These are phyloP conservation scores for Muscicapa comitata DNA, from an alignment of 2,797 vertebrate species.

Conservation along the genomic window DNA sequence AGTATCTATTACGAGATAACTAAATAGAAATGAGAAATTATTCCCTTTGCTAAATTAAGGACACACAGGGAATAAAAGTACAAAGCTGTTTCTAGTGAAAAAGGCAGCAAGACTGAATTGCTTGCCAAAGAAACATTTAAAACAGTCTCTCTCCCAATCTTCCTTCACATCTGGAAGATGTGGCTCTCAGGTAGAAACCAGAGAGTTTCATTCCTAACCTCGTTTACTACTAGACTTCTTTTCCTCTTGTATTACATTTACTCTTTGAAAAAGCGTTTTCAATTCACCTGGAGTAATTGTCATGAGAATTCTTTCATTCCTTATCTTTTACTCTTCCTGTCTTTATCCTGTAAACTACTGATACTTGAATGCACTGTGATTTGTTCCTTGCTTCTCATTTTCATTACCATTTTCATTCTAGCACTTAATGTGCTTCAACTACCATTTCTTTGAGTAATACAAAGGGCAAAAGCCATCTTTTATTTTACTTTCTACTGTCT, in stretches of 20 bases:
- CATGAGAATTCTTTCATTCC: background rate
- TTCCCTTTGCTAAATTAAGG: background rate
- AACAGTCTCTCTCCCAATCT: background rate
- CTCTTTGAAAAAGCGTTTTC: background rate
- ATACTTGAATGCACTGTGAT: background rate
- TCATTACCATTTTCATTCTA: background rate
- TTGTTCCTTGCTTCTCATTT: background rate
- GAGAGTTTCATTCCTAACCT: background rate
- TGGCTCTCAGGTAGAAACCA: background rate
- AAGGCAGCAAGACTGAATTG: background rate
- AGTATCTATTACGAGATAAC: background rate
- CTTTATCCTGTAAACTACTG: background rate
- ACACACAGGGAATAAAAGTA: background rate
- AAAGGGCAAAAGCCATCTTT: background rate
- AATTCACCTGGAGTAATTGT: background rate
- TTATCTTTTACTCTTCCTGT: background rate
- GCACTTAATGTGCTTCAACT: background rate
- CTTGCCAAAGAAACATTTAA: background rate
- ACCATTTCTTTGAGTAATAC: background rate
- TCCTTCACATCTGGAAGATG: background rate
- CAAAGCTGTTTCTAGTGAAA: background rate
- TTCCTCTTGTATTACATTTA: background rate
- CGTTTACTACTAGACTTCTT: background rate
- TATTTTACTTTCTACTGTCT: background rate
- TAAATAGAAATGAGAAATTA: background rate